Evolutionary conservation across 2,888 invertebrate genomes (phyloP), one percentile per base, ranked within the genome.

Genomic region (Tenthredo notha): DNA sequence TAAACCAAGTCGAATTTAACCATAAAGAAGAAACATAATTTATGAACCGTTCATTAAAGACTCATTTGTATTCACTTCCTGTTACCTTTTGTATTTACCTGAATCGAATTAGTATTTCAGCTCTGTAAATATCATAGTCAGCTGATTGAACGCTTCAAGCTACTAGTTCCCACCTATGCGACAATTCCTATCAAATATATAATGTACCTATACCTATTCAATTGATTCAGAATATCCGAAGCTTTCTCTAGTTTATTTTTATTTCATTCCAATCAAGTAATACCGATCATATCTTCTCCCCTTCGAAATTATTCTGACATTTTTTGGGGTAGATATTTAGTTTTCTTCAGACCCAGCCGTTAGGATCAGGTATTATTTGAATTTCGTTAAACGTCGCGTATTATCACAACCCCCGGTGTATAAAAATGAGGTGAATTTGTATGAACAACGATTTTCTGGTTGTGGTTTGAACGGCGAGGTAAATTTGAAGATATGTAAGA

Each of bases 41-140:
- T 18, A 67, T 67, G 67, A 25, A 18, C 12, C 33, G 21, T 67
- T 67, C 67, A 67, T 67, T 33, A 33, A 33, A 67, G 5, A 15
- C 67, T 67, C 29, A 67, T 67, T 67, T 67, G 33, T 67, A 67
- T 67, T 67, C 67, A 67, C 29, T 67, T 74, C 37, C 40, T 50
- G 29, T 77, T 77, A 33, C 15, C 50, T 77, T 33, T 54, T 50
- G 3, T 33, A 77, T 77, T 77, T 50, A 54, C 21, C 54, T 77
- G 18, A 9, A 77, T 77, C 54, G n/a, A 77, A 77, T 77, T 54
- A 50, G 77, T 77, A 54, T 77, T 77, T 54, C 9, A 77, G n/a
- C 54, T 77, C n/a, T 77, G 77, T 77, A 54, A 54, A 77, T 77
- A 77, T 77, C 54, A 54, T 54, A 74, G 43, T 43, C 29, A n/a